Percentiles rank a stretch among this genome's conserved stretches.
Conservation (phyloP, 2,113 vertebrate genomes). For the Polypterus senegalus region DNA sequence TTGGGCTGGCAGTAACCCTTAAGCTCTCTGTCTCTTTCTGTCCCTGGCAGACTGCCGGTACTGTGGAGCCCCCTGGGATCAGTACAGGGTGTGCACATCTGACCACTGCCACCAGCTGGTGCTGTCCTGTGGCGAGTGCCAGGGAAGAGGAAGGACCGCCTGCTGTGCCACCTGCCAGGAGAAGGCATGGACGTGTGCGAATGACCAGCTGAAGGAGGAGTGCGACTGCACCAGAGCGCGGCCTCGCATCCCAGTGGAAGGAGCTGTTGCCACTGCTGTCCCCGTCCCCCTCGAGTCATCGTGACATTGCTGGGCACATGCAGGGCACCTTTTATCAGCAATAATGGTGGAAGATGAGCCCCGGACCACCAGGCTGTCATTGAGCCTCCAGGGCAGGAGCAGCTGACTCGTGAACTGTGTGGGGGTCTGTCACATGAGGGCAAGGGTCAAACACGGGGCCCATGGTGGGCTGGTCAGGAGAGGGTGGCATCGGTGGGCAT, state of each 20-base stretch:
- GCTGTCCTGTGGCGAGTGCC: conserved; percentile 65
- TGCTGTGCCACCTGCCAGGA: conserved; percentile 74
- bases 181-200: conserved; percentile 45
- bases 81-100: conserved; percentile 78
- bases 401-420: too few species aligned
- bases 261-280: too few species aligned
- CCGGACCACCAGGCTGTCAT: too few species aligned
- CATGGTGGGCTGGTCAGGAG: too few species aligned
- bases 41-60: conserved; percentile 70
- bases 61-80: conserved; percentile 74
- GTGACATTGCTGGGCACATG: too few species aligned
- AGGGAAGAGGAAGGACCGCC: conserved; percentile 57
- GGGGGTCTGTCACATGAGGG: too few species aligned
- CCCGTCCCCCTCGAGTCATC: too few species aligned
- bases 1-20: not conserved
- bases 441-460: too few species aligned
- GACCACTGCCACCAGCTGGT: conserved; percentile 78
- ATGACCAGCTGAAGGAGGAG: conserved; percentile 58
- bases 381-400: too few species aligned
- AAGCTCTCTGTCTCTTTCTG: conserved; percentile 1
- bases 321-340: too few species aligned
- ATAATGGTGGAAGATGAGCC: too few species aligned
- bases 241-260: conserved; percentile 49
- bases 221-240: conserved; percentile 76
- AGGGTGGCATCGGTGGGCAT: too few species aligned